Evolutionary conservation across 2,888 invertebrate genomes (phyloP), one percentile per base, ranked within the genome.

Genomic region (Tachina fera): DNA sequence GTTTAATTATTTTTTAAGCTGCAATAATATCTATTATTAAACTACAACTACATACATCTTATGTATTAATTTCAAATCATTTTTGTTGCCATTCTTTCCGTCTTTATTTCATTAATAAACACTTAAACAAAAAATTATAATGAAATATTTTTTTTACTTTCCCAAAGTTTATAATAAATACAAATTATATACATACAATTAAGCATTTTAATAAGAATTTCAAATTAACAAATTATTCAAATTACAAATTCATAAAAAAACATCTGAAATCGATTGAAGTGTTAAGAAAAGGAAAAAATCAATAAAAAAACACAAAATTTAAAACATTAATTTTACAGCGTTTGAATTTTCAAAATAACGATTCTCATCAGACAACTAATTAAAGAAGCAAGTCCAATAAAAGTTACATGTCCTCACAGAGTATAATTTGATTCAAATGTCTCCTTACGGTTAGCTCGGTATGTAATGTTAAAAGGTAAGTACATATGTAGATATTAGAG

Each of bases 191-290:
- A 80, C 60, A 83, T 76, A 80, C 60, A 79, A 84, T 60, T 74
- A 71, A 83, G 72, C 83, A 85, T 85, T 85, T 87, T 87, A 87
- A 76, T 84, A 87, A 79, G 56, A 86, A 74, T 83, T 86, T 84
- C 80, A 84, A 87, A 87, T 82, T 87, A 84, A 86, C 71, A 81
- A 84, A 86, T 80, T 84, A 86, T 81, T 86, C 74, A 85, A 87
- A 83, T 84, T 70, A 84, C 67, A 84, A 79, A 78, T 77, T 81
- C 70, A 87, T 61, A 81, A 80, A 80, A 53, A 65, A 87, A 68
- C 76, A 83, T 71, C 81, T 87, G 87, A 87, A 88, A 87, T 87
- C 87, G 87, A 87, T 87, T 86, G 83, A 88, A 87, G 87, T 87
- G 88, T 88, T 88, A 88, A 87, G 53, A 86, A 88, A 86, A 85